Evolutionary conservation across 2,797 vertebrate species (phyloP).

Genomic region (Enteromius mattozi): DNA sequence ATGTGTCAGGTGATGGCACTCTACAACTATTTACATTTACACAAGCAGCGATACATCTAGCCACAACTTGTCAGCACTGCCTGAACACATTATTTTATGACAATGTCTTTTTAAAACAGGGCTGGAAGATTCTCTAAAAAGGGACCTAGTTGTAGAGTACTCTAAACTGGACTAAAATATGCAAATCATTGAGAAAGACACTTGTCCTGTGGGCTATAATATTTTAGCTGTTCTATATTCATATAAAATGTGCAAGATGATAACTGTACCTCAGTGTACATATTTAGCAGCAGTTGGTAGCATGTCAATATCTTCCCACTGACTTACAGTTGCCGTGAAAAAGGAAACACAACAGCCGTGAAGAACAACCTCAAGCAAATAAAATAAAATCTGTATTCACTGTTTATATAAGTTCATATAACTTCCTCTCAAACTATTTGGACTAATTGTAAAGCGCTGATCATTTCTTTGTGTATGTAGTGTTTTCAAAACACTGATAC

Average conservation of each 20-base stretch:
- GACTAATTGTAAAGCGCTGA: not conserved
- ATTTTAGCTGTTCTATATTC: slow-evolving; percentile 1
- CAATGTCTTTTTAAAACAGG: slow-evolving; percentile 34
- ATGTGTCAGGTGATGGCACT: slow-evolving; percentile 27
- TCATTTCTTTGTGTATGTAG: not conserved
- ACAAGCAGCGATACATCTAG: slow-evolving; percentile 58
- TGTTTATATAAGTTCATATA: not conserved
- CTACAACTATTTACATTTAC: slow-evolving; percentile 40
- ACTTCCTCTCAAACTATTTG: not conserved
- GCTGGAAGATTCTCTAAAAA: slow-evolving; percentile 20
- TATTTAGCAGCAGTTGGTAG: slow-evolving; percentile 55
- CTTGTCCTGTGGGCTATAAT: not conserved
- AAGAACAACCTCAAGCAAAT: slow-evolving; percentile 7
- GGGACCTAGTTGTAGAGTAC: slow-evolving; percentile 1
- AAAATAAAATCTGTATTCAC: not conserved
- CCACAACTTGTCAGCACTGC: slow-evolving; percentile 50
- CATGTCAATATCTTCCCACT: slow-evolving; percentile 21
- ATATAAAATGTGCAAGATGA: slow-evolving; percentile 50
- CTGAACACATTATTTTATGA: slow-evolving; percentile 4
- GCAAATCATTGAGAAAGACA: slow-evolving; percentile 5
- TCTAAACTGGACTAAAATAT: not conserved
- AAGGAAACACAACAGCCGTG: not conserved
- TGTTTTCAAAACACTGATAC: not conserved
- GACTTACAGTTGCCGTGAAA: not conserved
- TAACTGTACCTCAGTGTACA: slow-evolving; percentile 33